Base-by-base conservation (phyloP, 1,140 invertebrate genomes). In the Trichonephila clavipes region DNA sequence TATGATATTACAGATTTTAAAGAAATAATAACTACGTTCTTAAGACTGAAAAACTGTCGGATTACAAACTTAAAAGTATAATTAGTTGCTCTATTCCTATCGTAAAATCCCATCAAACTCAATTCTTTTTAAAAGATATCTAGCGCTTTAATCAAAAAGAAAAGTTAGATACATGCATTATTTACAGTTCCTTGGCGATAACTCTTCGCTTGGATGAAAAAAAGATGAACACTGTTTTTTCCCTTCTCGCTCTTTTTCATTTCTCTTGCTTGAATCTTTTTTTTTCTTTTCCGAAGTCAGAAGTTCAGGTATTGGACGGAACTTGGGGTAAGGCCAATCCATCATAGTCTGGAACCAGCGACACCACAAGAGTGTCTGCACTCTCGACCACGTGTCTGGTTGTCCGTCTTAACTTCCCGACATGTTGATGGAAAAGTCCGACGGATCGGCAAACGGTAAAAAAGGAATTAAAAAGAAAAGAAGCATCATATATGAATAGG, bases 341-440 rank as follows among this genome's bases (percentile, higher is more conserved):
- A 87, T 87, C 85, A 87, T 64, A 87, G 59, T 87, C 85, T 87
- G 58, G 85, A 28, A 34, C 24, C 51, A 21, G 44, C 83, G 83
- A 86, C 83, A 86, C 85, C 85, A 21, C 85, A 87, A 51, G 28
- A 19, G 85, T 10, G 85, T 10, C 59, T 64, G 59, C 85, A 87
- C 85, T 87, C 51, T 87, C 59, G 59, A 87, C 85, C 85, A 10
- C 59, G 62, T 87, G 16, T 77, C 72, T 77, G 28, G 18, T 34
- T 77, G 72, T 18, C 28, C 34, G 28, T 24, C 34, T 77, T 34
- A 77, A 77, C 72, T 77, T 77, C 28, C 18, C 72, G 72, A 77
- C 72, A 40, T 19, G 24, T 77, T 77, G 72, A 77, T 77, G 72
- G 72, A 77, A 77, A 77, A 40, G 34, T 7, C 28, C 28, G 14